Base-by-base conservation (phyloP, 2,888 invertebrate species). In the Drosophila melanosoma region DNA sequence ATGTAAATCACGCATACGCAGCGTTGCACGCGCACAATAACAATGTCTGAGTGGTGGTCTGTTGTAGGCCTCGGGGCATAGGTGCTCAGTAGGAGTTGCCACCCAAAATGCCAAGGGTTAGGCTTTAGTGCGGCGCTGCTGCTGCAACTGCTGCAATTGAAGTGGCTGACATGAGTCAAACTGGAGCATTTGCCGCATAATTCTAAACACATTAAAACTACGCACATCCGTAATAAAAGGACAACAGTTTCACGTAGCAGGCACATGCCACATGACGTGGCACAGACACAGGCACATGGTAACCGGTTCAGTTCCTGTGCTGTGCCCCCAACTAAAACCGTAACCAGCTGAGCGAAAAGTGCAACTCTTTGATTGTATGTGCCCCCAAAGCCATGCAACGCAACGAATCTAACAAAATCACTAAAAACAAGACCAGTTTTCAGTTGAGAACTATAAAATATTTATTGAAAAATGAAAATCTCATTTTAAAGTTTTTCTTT, bases 1-100 rank as follows among this genome's bases (percentile, higher is more conserved):
- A 90, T 89, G 90, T 69, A 90, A 87, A 86, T 88, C 86, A 90
- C 80, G 85, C 81, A 85, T 87, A 80, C 88, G 85, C 85, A 84
- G 78, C 89, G 82, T 78, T 82, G 81, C 80, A 84, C 82, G 80
- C 76, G 74, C 84, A 85, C 89, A 84, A 84, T 66, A 84, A 87
- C 89, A 84, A 64, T 68, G 71, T 56, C 48, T 60, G 32, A 29
- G 58, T 48, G 45, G n/a, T 20, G 15, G 20, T 32, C 57, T 42
- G 32, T 57, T 57, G 57, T 56, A 29, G n/a, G 29, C 56, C 38
- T 40, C 15, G 12, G 45, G 20, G 61, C 32, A 32, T 32, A 35
- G 38, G 42, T n/a, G 7, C 12, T 29, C 26, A 36, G 32, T 8
- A 45, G 8, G 45, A 45, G 23, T 23, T 45, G 45, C 15, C 1